Conservation (phyloP, 1,140 invertebrate species). For the Trigoniulus corallinus region DNA sequence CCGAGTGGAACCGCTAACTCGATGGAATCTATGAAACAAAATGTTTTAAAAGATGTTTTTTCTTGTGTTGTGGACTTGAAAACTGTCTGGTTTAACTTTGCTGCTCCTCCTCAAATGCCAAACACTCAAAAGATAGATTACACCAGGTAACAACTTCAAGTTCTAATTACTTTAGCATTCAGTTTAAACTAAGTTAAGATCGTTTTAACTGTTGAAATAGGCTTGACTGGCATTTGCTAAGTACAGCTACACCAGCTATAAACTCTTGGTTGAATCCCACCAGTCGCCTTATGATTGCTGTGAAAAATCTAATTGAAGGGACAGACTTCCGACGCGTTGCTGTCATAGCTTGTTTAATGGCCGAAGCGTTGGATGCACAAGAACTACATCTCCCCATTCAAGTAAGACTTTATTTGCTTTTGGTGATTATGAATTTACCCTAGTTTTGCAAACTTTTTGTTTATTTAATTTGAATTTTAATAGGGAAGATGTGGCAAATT, state of each 20-base stretch:
- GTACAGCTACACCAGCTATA: slow-evolving; percentile 86
- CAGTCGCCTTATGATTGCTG: slow-evolving; percentile 65
- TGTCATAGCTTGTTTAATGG: slow-evolving; percentile 84
- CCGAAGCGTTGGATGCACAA: slow-evolving; percentile 71
- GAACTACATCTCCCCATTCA: slow-evolving; percentile 66
- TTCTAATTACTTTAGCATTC: not conserved
- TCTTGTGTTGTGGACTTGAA: slow-evolving; percentile 54
- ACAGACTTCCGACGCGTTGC: slow-evolving; percentile 45
- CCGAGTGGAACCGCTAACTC: too few species aligned
- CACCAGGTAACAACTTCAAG: slow-evolving; percentile 57
- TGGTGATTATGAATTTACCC: not conserved
- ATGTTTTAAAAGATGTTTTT: too few species aligned
- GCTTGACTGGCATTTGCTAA: slow-evolving; percentile 89
- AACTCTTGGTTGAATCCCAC: slow-evolving; percentile 95
- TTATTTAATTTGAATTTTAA: slow-evolving; percentile 11
- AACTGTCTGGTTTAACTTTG: slow-evolving; percentile 93
- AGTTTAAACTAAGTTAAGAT: not conserved
- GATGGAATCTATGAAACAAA: too few species aligned
- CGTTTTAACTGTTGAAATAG: slow-evolving; percentile 31
- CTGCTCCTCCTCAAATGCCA: slow-evolving; percentile 80
- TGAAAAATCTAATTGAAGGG: slow-evolving; percentile 56
- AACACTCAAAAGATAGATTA: slow-evolving; percentile 90
- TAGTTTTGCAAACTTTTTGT: slow-evolving; percentile 3
- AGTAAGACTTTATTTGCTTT: too few species aligned
- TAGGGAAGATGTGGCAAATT: slow-evolving; percentile 80